A percentile compares a stretch with the other conserved stretches of the same genome.
Conservation (phyloP, 2,888 invertebrate genomes). For the Drosophila siamana region DNA sequence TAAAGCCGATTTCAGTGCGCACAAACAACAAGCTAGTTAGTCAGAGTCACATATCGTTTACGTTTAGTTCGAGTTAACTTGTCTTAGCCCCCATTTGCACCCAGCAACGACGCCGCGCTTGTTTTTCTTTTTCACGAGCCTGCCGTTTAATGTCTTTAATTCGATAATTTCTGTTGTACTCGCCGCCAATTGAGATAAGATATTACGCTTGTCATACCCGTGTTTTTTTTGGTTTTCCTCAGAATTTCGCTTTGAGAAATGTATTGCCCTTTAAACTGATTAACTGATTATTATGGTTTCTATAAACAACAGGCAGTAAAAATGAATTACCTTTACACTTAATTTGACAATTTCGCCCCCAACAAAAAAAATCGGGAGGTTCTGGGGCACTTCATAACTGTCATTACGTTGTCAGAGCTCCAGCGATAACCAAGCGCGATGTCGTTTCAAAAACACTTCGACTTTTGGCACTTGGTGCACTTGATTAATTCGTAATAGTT, state of each 20-base stretch:
- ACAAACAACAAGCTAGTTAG: slow-evolving; percentile 32
- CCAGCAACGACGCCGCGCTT: not conserved
- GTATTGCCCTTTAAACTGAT: not conserved
- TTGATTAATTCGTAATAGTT: not conserved
- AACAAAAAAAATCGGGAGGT: not conserved
- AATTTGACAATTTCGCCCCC: not conserved
- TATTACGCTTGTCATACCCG: not conserved
- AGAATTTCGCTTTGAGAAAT: not conserved
- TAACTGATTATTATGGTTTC: not conserved
- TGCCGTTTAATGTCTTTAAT: not conserved
- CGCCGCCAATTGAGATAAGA: not conserved
- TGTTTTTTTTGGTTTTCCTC: not conserved
- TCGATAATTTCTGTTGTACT: not conserved
- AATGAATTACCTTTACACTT: not conserved
- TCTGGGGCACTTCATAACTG: not conserved
- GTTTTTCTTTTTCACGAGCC: not conserved
- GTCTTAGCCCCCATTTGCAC: slow-evolving; percentile 57
- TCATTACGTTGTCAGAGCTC: not conserved
- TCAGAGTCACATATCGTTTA: slow-evolving; percentile 15
- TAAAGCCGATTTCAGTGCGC: slow-evolving; percentile 51
- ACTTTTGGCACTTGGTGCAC: not conserved
- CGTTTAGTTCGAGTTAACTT: slow-evolving; percentile 52
- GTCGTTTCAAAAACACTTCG: not conserved
- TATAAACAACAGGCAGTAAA: not conserved
- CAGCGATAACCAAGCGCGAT: not conserved